Conservation (phyloP, 1,140 invertebrate genomes). For the Habropoda laboriosa region DNA sequence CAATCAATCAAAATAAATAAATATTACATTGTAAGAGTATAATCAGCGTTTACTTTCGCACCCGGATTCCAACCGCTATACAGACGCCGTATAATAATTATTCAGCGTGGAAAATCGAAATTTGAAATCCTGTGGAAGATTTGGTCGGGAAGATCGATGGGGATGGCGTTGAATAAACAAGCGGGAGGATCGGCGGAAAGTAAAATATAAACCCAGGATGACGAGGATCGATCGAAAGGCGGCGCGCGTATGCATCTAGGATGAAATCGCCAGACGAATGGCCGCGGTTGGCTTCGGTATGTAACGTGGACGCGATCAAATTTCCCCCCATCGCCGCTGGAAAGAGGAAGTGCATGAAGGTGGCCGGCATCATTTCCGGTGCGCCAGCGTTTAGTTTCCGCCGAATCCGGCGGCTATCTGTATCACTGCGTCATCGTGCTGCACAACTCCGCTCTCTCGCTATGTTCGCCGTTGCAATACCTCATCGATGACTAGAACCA, state of each 20-base stretch:
- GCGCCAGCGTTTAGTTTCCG: constrained; percentile 78
- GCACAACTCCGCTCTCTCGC: background rate
- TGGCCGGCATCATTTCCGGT: constrained; percentile 75
- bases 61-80: too few species aligned
- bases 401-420: constrained; percentile 69
- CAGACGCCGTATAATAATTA: too few species aligned
- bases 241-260: background rate
- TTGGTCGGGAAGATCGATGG: too few species aligned
- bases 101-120: too few species aligned
- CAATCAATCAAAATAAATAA: too few species aligned
- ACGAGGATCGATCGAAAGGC: constrained; percentile 43
- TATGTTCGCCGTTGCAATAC: background rate
- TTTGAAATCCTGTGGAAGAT: too few species aligned
- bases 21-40: too few species aligned
- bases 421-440: constrained; percentile 69
- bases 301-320: constrained; percentile 62
- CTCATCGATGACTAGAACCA: constrained; percentile 28
- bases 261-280: constrained; percentile 59
- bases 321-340: constrained; percentile 54
- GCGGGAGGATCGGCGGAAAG: constrained; percentile 4
- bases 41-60: too few species aligned
- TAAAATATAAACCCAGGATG: too few species aligned
- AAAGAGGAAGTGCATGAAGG: constrained; percentile 69
- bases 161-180: too few species aligned
- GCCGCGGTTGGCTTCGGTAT: constrained; percentile 12